Evolutionary conservation across 92 coral and sea anemone species (phyloP).

Genomic region (Porites lobata): DNA sequence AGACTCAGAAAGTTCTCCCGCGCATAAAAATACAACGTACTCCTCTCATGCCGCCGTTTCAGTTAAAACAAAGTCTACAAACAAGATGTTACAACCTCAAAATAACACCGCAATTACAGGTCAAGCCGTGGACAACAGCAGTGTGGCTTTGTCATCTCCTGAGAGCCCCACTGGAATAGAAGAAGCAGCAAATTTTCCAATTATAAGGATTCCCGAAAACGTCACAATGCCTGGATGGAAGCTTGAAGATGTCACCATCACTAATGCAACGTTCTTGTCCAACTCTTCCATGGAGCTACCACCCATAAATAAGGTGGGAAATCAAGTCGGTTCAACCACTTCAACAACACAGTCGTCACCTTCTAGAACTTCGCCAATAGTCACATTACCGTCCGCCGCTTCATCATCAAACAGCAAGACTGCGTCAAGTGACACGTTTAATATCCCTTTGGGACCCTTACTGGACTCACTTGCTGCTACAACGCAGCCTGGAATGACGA

Average conservation of each 20-base stretch:
- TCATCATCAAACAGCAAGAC: slow-evolving; percentile 5
- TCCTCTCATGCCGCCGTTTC: slow-evolving; percentile 1
- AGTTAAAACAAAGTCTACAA: not conserved
- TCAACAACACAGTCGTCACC: not conserved
- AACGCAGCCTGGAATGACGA: not conserved
- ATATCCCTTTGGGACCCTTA: slow-evolving; percentile 13
- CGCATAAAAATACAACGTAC: not conserved
- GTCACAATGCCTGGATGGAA: slow-evolving; percentile 29
- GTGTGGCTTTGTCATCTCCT: not conserved
- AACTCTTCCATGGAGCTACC: slow-evolving; percentile 18
- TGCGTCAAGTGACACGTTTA: not conserved
- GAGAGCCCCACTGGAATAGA: not conserved
- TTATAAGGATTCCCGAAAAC: slow-evolving; percentile 16
- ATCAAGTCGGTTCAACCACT: not conserved
- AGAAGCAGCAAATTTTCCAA: not conserved
- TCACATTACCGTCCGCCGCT: not conserved
- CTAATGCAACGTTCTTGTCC: not conserved
- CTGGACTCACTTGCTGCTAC: slow-evolving; percentile 22
- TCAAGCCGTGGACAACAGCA: not conserved
- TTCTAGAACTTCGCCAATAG: slow-evolving; percentile 6
- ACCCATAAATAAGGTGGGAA: not conserved
- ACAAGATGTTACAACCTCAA: not conserved
- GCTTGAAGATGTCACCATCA: slow-evolving; percentile 18
- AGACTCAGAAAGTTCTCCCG: not conserved
- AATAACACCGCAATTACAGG: not conserved